Evolutionary conservation across 2,113 vertebrate species (phyloP).

Genomic region (Pachypanchax playfairii): DNA sequence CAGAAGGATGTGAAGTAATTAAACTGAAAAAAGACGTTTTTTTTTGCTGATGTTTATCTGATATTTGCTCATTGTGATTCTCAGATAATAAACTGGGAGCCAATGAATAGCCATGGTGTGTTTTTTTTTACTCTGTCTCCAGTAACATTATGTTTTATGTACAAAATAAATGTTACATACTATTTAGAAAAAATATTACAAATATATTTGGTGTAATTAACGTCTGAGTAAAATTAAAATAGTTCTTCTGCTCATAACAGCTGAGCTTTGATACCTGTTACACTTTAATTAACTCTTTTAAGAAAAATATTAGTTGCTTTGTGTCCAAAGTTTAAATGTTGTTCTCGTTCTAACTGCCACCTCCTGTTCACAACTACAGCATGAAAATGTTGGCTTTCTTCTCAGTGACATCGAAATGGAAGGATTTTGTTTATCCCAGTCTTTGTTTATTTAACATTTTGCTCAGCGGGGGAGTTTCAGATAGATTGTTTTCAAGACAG

Average conservation of each 20-base stretch:
- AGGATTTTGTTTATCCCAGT: constrained; percentile 85
- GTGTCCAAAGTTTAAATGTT: constrained; percentile 75
- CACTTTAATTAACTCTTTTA: constrained; percentile 49
- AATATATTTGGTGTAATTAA: too few species aligned
- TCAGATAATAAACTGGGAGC: not conserved
- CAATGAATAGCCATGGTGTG: not conserved
- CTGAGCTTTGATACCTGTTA: constrained; percentile 2
- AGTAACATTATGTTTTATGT: too few species aligned
- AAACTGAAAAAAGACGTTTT: constrained; percentile 4
- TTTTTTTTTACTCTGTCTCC: too few species aligned
- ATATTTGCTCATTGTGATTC: too few species aligned
- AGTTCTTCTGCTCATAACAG: too few species aligned
- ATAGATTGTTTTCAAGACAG: constrained; percentile 85
- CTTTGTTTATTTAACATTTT: constrained; percentile 87
- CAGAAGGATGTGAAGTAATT: not conserved
- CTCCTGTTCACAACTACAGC: constrained; percentile 67
- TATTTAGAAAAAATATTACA: too few species aligned
- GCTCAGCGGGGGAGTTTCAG: constrained; percentile 84
- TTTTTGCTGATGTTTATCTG: too few species aligned
- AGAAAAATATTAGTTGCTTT: constrained; percentile 39
- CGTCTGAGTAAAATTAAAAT: too few species aligned
- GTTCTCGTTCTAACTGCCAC: constrained; percentile 60
- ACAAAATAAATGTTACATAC: not conserved
- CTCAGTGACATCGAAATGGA: constrained; percentile 84
- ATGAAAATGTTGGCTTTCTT: constrained; percentile 82